Conservation (phyloP, 2,888 invertebrate genomes). For the Drosophila longiperda region DNA sequence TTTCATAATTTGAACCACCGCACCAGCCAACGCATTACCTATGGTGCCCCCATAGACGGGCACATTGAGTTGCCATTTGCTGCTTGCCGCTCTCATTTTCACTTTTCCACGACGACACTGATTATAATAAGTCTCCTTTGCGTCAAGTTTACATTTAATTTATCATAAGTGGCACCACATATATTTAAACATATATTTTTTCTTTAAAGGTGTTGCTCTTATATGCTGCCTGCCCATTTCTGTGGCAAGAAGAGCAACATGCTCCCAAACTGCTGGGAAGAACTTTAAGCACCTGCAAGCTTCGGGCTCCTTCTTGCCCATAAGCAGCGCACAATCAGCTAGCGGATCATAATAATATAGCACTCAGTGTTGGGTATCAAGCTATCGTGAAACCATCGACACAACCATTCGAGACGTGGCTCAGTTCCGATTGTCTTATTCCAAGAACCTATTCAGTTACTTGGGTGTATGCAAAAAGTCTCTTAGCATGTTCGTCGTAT, state of each 20-base stretch:
- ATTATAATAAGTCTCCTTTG: conserved; percentile 47
- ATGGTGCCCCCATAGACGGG: not conserved
- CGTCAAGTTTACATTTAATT: conserved; percentile 56
- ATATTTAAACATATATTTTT: conserved; percentile 1
- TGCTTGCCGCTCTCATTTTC: conserved; percentile 38
- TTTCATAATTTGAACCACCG: conserved; percentile 70
- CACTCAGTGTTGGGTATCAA: conserved; percentile 22
- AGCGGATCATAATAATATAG: conserved; percentile 73
- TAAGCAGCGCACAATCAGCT: conserved; percentile 25
- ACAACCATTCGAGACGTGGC: conserved; percentile 10
- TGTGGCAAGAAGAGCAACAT: not conserved
- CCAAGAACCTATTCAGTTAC: not conserved
- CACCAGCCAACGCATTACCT: conserved; percentile 57
- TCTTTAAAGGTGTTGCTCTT: not conserved
- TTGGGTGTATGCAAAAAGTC: not conserved
- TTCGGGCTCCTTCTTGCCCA: conserved; percentile 33
- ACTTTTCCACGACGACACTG: conserved; percentile 47
- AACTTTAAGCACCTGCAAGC: conserved; percentile 7
- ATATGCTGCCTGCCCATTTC: conserved; percentile 4
- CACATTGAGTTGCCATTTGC: conserved; percentile 45
- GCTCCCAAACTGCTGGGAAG: conserved; percentile 28
- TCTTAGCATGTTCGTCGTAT: not conserved
- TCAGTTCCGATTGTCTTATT: conserved; percentile 12
- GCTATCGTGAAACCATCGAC: conserved; percentile 55
- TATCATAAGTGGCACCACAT: conserved; percentile 51